phyloP scores from a whole-genome alignment of 2,888 invertebrate genomes.

The Chrysolina haemoptera region DNA sequence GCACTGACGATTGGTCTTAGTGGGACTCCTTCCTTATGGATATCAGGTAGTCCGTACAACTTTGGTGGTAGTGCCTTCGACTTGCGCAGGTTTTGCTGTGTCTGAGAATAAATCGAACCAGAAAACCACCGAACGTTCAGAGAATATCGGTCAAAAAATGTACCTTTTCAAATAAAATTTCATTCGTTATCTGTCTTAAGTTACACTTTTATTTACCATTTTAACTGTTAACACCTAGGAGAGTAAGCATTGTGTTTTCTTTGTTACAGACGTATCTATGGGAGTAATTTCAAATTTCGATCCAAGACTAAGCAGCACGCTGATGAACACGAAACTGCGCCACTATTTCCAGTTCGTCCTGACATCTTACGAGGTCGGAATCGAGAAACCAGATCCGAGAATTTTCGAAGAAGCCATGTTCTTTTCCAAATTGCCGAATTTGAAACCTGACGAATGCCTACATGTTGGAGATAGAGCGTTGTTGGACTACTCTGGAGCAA shows the following conservation, averaged over 20 bases:
- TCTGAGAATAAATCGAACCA: no score
- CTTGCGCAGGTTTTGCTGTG: no score
- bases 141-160: no score
- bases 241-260: neutral
- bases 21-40: no score
- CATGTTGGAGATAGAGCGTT: slow-evolving; percentile 87
- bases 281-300: slow-evolving; percentile 94
- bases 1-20: no score
- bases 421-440: slow-evolving; percentile 66
- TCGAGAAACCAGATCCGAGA: slow-evolving; percentile 81
- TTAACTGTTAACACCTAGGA: no score
- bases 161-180: no score
- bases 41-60: no score
- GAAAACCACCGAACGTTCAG: no score
- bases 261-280: slow-evolving; percentile 66
- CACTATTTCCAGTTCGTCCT: slow-evolving; percentile 85
- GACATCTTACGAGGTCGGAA: slow-evolving; percentile 82
- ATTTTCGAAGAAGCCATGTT: slow-evolving; percentile 81
- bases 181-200: no score
- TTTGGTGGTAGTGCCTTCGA: no score
- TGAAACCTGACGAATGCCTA: slow-evolving; percentile 77
- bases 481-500: slow-evolving; percentile 86
- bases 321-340: slow-evolving; percentile 77
- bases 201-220: no score
- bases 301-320: slow-evolving; percentile 80